Evolutionary conservation across 1,140 invertebrate species (phyloP), one percentile per base, ranked within the genome.

Genomic region (Dermatophagoides farinae): DNA sequence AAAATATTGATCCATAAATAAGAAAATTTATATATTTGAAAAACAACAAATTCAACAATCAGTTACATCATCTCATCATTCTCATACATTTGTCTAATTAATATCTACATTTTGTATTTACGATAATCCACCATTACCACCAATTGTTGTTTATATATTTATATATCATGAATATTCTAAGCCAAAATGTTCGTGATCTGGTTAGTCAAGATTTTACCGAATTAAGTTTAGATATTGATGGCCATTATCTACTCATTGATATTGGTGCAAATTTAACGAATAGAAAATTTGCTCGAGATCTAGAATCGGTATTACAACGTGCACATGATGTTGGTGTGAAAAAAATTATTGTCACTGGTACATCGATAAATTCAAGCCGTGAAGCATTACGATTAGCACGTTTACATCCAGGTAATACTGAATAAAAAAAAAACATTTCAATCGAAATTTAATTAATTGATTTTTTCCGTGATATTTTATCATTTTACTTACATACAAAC

Each of bases 251-350:
- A 69, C 79, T 95, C 53, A 83, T 92, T 43, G 89, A 93, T 72
- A 84, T 88, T 63, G 89, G 88, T 68, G 88, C 89, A 18, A 95
- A 93, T 80, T 76, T 96, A 66, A 91, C 86, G 5, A 93, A 93
- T 75, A 91, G 90, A 72, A 92, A 92, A 71, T 95, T 87, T 72
- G 79, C 80, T 68, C 79, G 87, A 70, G 90, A 95, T 78, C 76
- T 92, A 68, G 87, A 93, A 75, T 84, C 85, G 64, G 90, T 96
- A 5, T 77, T 96, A 61, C 82, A 88, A 73, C 78, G 89, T 72
- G 88, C 88, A 62, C 86, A 87, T 77, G 86, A 91, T 78, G 80
- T 88, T 72, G 88, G 86, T 86, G 86, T 93, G 65, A 84, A 87
- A 68, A 93, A 92, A 75, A 88, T 93, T 62, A 88, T 93, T 81